These are phyloP conservation scores for Malurus cyaneus DNA, from an alignment of 2,113 vertebrate species.

Conservation along the genomic window DNA sequence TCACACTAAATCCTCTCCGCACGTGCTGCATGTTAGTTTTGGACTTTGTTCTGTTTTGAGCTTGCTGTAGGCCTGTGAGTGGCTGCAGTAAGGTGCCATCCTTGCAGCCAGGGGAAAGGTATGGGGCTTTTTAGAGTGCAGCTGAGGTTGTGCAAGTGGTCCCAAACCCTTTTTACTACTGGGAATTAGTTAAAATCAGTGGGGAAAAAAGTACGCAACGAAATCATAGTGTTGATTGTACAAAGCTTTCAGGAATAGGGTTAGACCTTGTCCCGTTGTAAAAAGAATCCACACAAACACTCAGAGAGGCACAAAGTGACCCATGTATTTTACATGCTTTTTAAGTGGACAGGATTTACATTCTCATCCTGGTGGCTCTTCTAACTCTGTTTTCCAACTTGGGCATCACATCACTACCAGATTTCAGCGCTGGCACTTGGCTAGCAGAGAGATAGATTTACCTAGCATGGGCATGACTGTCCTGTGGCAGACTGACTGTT, in stretches of 20 bases:
- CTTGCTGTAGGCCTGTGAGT: not conserved
- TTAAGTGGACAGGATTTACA: not conserved
- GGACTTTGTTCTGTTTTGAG: conserved; percentile 26
- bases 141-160: not conserved
- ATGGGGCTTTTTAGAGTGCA: accelerated
- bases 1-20: not conserved
- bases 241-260: not conserved
- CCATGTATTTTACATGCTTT: not conserved
- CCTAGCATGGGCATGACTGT: not conserved
- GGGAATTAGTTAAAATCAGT: not conserved
- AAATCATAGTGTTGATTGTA: not conserved
- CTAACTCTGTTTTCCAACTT: not conserved
- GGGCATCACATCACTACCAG: not conserved
- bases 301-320: not conserved
- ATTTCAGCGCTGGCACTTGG: not conserved
- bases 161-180: not conserved
- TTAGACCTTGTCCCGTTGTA: not conserved
- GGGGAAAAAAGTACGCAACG: accelerated
- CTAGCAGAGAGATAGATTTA: not conserved
- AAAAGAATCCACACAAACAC: not conserved
- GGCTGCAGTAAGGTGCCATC: not conserved
- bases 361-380: not conserved
- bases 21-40: conserved; percentile 30
- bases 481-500: not conserved
- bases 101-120: not conserved